These are phyloP conservation scores for Odontocolon sp. DNA, from an alignment of 2,888 invertebrate genomes.

Conservation along the genomic window DNA sequence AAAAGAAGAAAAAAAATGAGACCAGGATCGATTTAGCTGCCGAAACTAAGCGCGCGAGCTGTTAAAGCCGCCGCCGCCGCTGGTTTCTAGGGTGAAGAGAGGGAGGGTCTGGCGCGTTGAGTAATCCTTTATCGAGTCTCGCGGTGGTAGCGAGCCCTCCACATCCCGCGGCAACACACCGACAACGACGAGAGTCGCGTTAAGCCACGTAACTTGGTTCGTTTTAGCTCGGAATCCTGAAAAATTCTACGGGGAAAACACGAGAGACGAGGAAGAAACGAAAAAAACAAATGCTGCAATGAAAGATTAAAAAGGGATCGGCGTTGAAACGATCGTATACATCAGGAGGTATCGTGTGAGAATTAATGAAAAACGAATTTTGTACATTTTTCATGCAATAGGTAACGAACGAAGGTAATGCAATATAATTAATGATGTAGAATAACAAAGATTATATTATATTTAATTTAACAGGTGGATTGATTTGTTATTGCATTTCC, in stretches of 20 bases:
- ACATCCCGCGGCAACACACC: not conserved
- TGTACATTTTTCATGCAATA: not conserved
- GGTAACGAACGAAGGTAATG: too few species aligned
- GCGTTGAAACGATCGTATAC: not conserved
- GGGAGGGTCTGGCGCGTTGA: not conserved
- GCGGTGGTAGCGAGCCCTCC: slow-evolving; percentile 9
- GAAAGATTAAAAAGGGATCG: slow-evolving; percentile 4
- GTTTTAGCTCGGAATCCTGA: slow-evolving; percentile 7
- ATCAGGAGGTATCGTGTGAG: not conserved
- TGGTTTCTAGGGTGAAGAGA: too few species aligned
- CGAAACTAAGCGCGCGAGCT: slow-evolving; percentile 31
- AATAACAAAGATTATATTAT: not conserved
- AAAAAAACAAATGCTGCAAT: not conserved
- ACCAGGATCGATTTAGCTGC: not conserved
- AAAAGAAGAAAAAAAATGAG: not conserved
- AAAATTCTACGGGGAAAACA: slow-evolving; percentile 10
- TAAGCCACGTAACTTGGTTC: slow-evolving; percentile 23
- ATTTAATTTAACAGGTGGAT: slow-evolving; percentile 14
- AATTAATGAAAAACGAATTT: not conserved
- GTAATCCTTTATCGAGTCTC: slow-evolving; percentile 58
- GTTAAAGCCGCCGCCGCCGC: slow-evolving; percentile 1
- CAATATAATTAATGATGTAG: not conserved
- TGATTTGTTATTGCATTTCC: not conserved
- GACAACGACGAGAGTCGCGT: slow-evolving; percentile 8
- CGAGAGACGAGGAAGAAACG: not conserved